These are phyloP conservation scores for Aphis gossypii DNA, from an alignment of 1,140 invertebrate genomes.

Conservation along the genomic window DNA sequence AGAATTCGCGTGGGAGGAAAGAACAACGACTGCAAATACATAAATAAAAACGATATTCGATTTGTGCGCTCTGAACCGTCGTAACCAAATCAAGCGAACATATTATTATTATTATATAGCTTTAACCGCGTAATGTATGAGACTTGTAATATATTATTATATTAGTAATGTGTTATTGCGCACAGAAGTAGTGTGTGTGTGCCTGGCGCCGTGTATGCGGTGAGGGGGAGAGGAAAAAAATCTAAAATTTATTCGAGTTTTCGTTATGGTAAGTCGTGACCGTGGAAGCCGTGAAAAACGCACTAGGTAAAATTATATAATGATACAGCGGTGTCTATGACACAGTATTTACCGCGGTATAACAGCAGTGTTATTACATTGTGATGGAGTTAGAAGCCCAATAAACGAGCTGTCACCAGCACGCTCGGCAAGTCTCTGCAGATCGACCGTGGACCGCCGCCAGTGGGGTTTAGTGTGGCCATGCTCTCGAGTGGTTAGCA, in stretches of 20 bases:
- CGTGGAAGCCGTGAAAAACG: neutral
- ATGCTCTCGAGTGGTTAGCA: neutral
- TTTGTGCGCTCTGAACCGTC: neutral
- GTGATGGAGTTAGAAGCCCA: neutral
- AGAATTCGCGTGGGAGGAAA: neutral
- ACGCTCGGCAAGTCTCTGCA: neutral
- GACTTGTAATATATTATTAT: neutral
- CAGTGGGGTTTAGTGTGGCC: neutral
- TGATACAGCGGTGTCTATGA: neutral
- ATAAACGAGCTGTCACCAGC: constrained; percentile 28
- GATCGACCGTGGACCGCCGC: neutral
- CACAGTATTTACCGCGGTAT: neutral
- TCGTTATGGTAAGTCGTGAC: neutral
- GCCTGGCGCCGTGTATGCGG: too few species aligned
- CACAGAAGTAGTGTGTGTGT: neutral
- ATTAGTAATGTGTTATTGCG: neutral
- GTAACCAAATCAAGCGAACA: neutral
- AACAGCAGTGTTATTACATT: constrained; percentile 18
- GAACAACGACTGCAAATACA: neutral
- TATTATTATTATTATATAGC: neutral
- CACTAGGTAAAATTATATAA: neutral
- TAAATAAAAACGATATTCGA: neutral
- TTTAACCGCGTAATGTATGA: neutral
- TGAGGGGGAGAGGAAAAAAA: neutral
- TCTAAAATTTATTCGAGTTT: neutral